These are phyloP conservation scores for Achlya flavicornis DNA, from an alignment of 2,888 invertebrate species.

Conservation along the genomic window DNA sequence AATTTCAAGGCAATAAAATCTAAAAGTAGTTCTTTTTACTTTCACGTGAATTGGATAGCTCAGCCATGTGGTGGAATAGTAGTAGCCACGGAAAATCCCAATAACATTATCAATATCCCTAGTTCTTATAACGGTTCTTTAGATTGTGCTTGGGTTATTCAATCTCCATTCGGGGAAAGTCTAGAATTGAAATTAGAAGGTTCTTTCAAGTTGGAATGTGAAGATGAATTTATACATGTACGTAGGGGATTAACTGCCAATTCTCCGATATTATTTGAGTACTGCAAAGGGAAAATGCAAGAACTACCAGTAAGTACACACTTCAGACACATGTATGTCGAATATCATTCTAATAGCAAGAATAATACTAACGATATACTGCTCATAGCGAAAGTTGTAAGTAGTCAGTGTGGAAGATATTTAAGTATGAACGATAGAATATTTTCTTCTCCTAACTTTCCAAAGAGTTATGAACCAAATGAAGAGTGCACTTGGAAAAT, in stretches of 20 bases:
- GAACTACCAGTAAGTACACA: constrained; percentile 71
- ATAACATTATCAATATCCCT: constrained; percentile 66
- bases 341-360: constrained; percentile 85
- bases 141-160: constrained; percentile 90
- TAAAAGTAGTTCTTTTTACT: constrained; percentile 57
- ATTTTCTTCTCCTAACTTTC: constrained; percentile 85
- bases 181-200: constrained; percentile 65
- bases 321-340: constrained; percentile 84
- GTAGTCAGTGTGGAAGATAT: constrained; percentile 88
- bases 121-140: constrained; percentile 68
- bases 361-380: constrained; percentile 45
- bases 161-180: constrained; percentile 60
- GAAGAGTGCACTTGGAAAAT: constrained; percentile 93
- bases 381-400: constrained; percentile 47
- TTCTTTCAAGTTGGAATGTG: constrained; percentile 52
- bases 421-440: constrained; percentile 69
- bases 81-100: constrained; percentile 43
- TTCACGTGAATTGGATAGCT: constrained; percentile 56
- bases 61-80: constrained; percentile 88
- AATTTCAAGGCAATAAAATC: constrained; percentile 53
- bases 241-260: constrained; percentile 78
- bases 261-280: constrained; percentile 83
- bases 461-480: constrained; percentile 87
- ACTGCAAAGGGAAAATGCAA: constrained; percentile 84
- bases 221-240: constrained; percentile 75